A percentile compares a stretch with the other conserved stretches of the same genome.
phyloP scores from a whole-genome alignment of 2,113 vertebrate genomes.

The Synodontis membranacea region DNA sequence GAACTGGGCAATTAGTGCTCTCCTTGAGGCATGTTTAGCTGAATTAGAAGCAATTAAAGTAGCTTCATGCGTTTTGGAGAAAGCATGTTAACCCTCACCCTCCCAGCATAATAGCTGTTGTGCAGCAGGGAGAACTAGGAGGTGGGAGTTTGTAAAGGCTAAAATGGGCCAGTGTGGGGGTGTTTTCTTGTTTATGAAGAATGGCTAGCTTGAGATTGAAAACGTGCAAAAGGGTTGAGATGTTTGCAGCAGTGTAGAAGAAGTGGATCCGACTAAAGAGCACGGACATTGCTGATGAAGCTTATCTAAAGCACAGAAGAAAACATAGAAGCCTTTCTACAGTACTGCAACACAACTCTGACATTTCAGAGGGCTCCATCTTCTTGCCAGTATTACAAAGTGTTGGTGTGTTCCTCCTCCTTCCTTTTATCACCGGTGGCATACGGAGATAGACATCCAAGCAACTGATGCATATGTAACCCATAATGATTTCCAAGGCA shows the following conservation, averaged over 20 bases:
- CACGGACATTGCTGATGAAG: constrained; percentile 59
- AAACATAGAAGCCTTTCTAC: constrained; percentile 25
- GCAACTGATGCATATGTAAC: constrained; percentile 60
- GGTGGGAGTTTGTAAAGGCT: constrained; percentile 10
- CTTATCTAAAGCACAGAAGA: constrained; percentile 57
- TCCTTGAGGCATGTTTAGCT: not conserved
- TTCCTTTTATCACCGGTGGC: not conserved
- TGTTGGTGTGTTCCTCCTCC: not conserved
- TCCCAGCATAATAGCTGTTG: constrained; percentile 4
- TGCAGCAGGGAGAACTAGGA: not conserved
- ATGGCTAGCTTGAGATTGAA: not conserved
- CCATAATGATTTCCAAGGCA: constrained; percentile 66
- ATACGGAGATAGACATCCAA: constrained; percentile 55
- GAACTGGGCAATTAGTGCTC: not conserved
- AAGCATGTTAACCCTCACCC: not conserved
- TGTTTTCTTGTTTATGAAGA: not conserved
- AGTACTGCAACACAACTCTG: constrained; percentile 1
- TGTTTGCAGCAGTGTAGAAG: constrained; percentile 51
- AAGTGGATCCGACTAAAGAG: constrained; percentile 55
- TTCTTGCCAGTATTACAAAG: not conserved
- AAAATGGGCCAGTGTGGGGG: not conserved
- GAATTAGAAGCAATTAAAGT: constrained; percentile 18
- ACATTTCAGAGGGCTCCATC: not conserved
- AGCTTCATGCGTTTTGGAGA: not conserved
- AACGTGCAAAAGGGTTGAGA: not conserved